Conservation (phyloP, 2,797 vertebrate genomes). For the Heliangelus exortis region DNA sequence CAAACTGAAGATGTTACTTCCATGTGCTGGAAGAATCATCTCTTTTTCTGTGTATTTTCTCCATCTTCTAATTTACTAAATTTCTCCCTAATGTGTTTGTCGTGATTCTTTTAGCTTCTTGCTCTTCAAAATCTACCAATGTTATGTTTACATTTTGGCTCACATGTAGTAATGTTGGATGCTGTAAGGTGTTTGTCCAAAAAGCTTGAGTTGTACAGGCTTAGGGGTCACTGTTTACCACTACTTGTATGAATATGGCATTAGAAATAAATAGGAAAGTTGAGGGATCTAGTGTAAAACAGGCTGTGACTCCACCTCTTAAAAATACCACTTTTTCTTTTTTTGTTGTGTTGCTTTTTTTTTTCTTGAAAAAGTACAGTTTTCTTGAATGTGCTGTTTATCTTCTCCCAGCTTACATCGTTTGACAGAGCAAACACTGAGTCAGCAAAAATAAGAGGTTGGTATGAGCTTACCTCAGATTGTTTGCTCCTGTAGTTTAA, state of each 20-base stretch:
- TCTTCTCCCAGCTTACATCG: slow-evolving; percentile 87
- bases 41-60: neutral
- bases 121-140: neutral
- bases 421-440: slow-evolving; percentile 93
- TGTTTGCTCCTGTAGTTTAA: neutral
- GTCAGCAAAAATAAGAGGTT: slow-evolving; percentile 94
- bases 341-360: neutral
- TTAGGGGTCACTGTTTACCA: neutral
- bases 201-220: neutral
- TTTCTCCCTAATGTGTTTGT: neutral
- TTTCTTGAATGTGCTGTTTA: slow-evolving; percentile 39
- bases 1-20: neutral
- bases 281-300: neutral
- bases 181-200: neutral
- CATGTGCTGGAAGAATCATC: neutral
- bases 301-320: neutral
- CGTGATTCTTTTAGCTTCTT: neutral
- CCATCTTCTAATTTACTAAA: neutral
- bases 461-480: slow-evolving; percentile 4
- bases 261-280: neutral
- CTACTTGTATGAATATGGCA: neutral
- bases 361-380: neutral
- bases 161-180: neutral
- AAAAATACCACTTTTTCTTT: neutral
- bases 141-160: neutral